Evolutionary conservation across 2,888 invertebrate genomes (phyloP).

Genomic region (Rotaria sp.): DNA sequence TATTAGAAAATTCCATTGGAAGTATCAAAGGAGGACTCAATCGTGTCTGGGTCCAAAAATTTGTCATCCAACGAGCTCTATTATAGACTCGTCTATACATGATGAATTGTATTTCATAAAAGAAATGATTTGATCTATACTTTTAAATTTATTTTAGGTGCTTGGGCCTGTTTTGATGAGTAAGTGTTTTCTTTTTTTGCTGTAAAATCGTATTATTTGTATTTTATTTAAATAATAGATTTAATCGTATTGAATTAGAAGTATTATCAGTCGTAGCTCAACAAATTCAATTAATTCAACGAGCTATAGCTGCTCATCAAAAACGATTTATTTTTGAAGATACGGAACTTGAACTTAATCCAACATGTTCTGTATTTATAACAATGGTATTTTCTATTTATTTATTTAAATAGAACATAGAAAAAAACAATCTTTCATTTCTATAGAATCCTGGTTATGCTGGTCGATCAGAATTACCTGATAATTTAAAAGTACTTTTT

Average conservation of each 20-base stretch:
- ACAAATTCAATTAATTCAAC: constrained; percentile 66
- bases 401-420: not conserved
- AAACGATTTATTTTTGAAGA: constrained; percentile 69
- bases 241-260: constrained; percentile 62
- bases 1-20: no score
- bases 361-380: constrained; percentile 56
- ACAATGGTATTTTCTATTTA: constrained; percentile 47
- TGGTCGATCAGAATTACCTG: constrained; percentile 56
- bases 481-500: constrained; percentile 58
- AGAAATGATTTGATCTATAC: no score
- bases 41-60: no score
- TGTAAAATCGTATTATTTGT: no score
- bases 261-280: constrained; percentile 80
- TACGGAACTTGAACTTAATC: constrained; percentile 54
- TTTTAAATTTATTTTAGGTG: constrained; percentile 30
- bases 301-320: constrained; percentile 64
- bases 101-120: no score
- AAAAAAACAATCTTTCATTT: not conserved
- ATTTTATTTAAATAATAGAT: not conserved
- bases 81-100: no score
- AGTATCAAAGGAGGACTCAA: no score
- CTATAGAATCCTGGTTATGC: constrained; percentile 55
- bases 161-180: constrained; percentile 41
- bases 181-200: not conserved
- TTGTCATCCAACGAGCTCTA: no score